Evolutionary conservation across 2,888 invertebrate genomes (phyloP), one percentile per base, ranked within the genome.

Genomic region (Drosophila robusta): DNA sequence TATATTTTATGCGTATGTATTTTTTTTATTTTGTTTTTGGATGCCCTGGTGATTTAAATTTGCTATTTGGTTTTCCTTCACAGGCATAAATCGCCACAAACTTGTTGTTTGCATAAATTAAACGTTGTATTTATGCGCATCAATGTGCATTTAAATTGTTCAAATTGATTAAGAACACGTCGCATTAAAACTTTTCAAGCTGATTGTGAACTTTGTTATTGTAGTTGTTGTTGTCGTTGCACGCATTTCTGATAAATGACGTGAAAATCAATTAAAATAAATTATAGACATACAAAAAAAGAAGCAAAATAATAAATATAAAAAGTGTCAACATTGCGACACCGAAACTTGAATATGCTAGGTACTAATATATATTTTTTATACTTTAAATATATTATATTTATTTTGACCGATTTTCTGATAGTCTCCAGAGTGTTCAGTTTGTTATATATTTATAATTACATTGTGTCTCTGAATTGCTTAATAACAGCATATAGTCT

Each of bases 231-330:
- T 36, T 70, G 42, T 58, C 44, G 18, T 36, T 32, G 36, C 32
- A 47, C 56, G 51, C 55, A 61, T 66, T 64, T 58, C 78, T 81
- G 82, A 81, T 71, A 84, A 80, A 81, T 80, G 85, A 85, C 57
- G 67, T 81, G 79, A 71, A 85, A 85, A 78, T 80, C 62, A 85
- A 85, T 80, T 81, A 72, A 85, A 85, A 81, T 78, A 72, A 78
- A 75, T 80, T 71, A 75, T 64, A 36, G 54, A 45, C 55, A 44
- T 14, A 34, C 9, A 29, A 38, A 11, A 11, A 12, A 41, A 18
- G 18, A 41, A 4, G 22, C 8, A 2, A 52, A 41, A 22, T 52
- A 26, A 24, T 26, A n/a, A 41, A 12, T 26, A 16, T 24, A 8
- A 55, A 5, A 29, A 12, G 29, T n/a, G n/a, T 32, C 9, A 47